Evolutionary conservation across 2,797 vertebrate genomes (phyloP).

Genomic region (Aldrovandia affinis): DNA sequence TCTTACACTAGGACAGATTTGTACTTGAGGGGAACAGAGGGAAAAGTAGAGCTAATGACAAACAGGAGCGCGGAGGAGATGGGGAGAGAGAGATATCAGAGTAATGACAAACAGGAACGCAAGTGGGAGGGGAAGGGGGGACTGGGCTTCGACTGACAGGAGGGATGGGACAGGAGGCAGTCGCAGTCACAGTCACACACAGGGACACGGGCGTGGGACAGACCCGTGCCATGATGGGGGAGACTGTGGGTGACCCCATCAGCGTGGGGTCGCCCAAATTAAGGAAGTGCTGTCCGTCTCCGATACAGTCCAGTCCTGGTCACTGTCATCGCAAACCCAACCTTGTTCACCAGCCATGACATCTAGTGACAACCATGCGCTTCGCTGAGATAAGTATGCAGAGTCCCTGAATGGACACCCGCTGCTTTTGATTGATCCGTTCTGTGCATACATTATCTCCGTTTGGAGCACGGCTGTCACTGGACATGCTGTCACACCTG

Average conservation of each 20-base stretch:
- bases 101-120: background rate
- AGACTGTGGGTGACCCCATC: no score
- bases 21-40: background rate
- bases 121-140: no score
- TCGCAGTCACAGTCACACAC: no score
- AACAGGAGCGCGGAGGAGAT: background rate
- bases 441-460: no score
- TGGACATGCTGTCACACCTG: no score
- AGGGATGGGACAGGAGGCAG: background rate
- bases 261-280: no score
- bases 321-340: conserved; percentile 3
- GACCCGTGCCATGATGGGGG: background rate
- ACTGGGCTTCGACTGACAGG: background rate
- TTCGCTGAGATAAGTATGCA: background rate
- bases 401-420: background rate
- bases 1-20: conserved; percentile 3
- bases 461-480: no score
- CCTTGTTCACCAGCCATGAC: background rate
- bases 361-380: background rate
- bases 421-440: no score
- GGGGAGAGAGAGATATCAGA: background rate
- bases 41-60: no score
- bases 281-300: background rate
- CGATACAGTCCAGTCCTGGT: background rate
- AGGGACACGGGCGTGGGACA: background rate